These are phyloP conservation scores for Thecocarcelia acutangulata DNA, from an alignment of 2,888 invertebrate genomes.

Conservation along the genomic window DNA sequence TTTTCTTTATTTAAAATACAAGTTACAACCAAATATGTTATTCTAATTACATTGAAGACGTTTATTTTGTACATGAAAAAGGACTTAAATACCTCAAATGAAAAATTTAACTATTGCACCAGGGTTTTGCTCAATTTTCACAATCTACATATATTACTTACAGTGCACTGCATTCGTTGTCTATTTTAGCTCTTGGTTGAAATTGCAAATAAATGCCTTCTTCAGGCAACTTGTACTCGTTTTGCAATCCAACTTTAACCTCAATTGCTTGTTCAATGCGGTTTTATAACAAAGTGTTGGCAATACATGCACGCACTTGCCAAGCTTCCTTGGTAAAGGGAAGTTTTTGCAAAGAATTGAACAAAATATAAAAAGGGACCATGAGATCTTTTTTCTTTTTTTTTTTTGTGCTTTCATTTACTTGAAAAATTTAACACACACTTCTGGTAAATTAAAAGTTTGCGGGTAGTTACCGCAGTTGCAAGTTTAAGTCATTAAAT, in stretches of 20 bases:
- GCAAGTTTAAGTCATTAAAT: conserved; percentile 64
- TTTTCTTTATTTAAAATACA: too few species aligned
- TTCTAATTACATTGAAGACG: too few species aligned
- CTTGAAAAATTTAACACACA: conserved; percentile 31
- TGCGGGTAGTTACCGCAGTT: conserved; percentile 44
- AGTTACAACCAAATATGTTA: too few species aligned
- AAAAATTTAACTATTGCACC: too few species aligned
- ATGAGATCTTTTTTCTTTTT: background rate
- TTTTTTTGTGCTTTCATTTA: background rate
- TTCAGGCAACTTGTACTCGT: conserved; percentile 20
- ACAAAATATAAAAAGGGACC: background rate
- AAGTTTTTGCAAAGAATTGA: background rate
- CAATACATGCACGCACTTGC: background rate
- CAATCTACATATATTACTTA: background rate
- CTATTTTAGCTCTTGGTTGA: background rate
- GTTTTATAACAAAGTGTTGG: conserved; percentile 40
- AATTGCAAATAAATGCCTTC: conserved; percentile 16
- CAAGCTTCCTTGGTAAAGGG: conserved; percentile 7
- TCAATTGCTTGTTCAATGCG: conserved; percentile 60
- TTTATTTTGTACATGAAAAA: too few species aligned
- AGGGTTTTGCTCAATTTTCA: background rate
- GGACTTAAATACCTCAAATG: too few species aligned
- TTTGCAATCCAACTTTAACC: conserved; percentile 52
- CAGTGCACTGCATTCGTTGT: background rate
- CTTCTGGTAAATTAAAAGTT: conserved; percentile 65